Conservation (phyloP, 2,797 vertebrate genomes). For the Aplochiton taeniatus region DNA sequence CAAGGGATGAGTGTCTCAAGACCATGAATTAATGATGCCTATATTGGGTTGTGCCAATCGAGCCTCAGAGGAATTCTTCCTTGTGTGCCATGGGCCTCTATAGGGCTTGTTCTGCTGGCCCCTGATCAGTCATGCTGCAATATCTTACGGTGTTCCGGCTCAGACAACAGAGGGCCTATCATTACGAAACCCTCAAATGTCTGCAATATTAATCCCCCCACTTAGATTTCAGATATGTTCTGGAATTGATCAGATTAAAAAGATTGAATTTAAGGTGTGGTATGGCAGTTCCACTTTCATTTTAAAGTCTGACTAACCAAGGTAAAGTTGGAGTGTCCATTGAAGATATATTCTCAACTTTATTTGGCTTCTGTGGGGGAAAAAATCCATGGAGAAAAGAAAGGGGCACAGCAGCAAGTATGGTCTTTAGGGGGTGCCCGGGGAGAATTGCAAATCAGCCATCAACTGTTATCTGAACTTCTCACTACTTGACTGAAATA, state of each 20-base stretch:
- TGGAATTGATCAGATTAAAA: background rate
- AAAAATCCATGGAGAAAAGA: background rate
- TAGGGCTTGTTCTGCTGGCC: constrained; percentile 1
- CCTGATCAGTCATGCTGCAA: constrained; percentile 24
- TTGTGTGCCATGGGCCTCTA: constrained; percentile 11
- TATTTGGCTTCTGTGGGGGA: background rate
- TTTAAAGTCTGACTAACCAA: background rate
- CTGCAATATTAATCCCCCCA: constrained; percentile 19
- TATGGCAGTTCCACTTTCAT: no score
- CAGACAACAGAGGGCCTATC: constrained; percentile 4
- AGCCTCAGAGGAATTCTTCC: constrained; percentile 2
- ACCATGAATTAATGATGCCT: constrained; percentile 20
- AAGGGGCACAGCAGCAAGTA: background rate
- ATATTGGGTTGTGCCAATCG: constrained; percentile 1
- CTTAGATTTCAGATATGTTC: background rate
- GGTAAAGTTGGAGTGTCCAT: background rate
- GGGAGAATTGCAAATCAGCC: background rate
- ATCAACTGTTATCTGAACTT: background rate
- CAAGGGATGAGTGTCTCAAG: constrained; percentile 3
- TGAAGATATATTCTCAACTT: background rate
- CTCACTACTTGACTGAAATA: constrained; percentile 12
- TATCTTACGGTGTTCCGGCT: constrained; percentile 10
- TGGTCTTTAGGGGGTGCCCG: background rate
- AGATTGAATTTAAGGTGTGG: background rate
- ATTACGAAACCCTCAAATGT: constrained; percentile 11